These are phyloP conservation scores for Nycticryphes semicollaris DNA, from an alignment of 2,113 vertebrate species.

Conservation along the genomic window DNA sequence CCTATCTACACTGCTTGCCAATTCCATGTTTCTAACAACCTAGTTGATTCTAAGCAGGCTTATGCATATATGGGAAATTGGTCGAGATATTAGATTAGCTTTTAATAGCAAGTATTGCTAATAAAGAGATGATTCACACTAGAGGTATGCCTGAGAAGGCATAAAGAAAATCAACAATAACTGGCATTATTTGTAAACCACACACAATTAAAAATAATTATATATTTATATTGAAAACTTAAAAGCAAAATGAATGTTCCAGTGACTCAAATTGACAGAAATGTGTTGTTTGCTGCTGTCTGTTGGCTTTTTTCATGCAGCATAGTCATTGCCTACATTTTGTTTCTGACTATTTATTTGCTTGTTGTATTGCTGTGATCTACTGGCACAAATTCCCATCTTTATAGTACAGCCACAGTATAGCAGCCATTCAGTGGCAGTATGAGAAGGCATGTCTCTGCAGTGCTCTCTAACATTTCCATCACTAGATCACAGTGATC, in stretches of 20 bases:
- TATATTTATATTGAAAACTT: slow-evolving; percentile 25
- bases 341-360: slow-evolving; percentile 51
- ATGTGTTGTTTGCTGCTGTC: not conserved
- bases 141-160: not conserved
- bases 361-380: slow-evolving; percentile 3
- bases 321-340: slow-evolving; percentile 9
- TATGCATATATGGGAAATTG: not conserved
- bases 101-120: not conserved
- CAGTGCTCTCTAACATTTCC: not conserved
- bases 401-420: not conserved
- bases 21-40: not conserved
- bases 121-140: not conserved
- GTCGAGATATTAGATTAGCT: not conserved
- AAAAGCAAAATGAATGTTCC: slow-evolving; percentile 10
- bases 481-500: not conserved
- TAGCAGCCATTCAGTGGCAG: not conserved
- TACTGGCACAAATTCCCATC: slow-evolving; percentile 1
- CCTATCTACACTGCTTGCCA: not conserved
- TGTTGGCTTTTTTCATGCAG: not conserved
- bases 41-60: not conserved
- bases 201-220: slow-evolving; percentile 4
- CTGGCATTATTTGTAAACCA: not conserved
- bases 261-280: not conserved
- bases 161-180: slow-evolving; percentile 17
- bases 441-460: not conserved